Evolutionary conservation across 2,888 invertebrate genomes (phyloP), one percentile per base, ranked within the genome.

Genomic region (Ichneumoninae sp.): DNA sequence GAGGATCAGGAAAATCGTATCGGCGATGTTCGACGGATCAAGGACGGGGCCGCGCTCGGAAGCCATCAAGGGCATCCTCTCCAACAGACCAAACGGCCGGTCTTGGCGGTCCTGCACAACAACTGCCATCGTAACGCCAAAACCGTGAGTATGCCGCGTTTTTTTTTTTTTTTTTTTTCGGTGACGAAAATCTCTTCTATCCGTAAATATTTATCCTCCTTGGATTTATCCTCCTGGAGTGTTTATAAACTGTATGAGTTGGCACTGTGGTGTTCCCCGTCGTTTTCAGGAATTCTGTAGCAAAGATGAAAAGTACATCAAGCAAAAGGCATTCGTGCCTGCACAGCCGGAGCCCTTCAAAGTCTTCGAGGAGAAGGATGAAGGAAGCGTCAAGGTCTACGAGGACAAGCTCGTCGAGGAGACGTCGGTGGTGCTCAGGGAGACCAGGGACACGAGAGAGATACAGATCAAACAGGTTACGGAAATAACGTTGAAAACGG

Each of bases 1-100:
- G 96, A 96, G 94, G 97, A 97, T 94, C 96, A 96, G 93, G 97
- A 97, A 94, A 97, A 97, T 94, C 94, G 94, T 84, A 94, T 95
- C 89, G 92, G 94, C 87, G 92, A 89, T 68, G 63, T 88, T 30
- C 94, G 94, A 85, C 93, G 94, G 74, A 94, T 94, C 88, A 95
- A 95, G 92, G 95, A 95, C 86, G 95, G 94, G 90, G 94, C 94
- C 88, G 79, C 87, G 65, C 73, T 88, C 26, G 87, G 89, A 79
- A 81, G 77, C 70, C 82, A 83, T 79, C 91, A 90, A 85, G 81
- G 71, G 26, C 81, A 83, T 47, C 76, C 76, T 33, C 66, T 83
- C 6, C 86, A 85, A 66, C 90, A 89, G 83, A 87, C 87, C 66
- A 96, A 96, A 93, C 95, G 96, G 89, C 95, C 96, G 86, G 96